Percentiles rank a stretch among this genome's conserved stretches.
These are phyloP conservation scores for Phymorhynchus buccinoides DNA, from an alignment of 1,140 invertebrate species.

Conservation along the genomic window DNA sequence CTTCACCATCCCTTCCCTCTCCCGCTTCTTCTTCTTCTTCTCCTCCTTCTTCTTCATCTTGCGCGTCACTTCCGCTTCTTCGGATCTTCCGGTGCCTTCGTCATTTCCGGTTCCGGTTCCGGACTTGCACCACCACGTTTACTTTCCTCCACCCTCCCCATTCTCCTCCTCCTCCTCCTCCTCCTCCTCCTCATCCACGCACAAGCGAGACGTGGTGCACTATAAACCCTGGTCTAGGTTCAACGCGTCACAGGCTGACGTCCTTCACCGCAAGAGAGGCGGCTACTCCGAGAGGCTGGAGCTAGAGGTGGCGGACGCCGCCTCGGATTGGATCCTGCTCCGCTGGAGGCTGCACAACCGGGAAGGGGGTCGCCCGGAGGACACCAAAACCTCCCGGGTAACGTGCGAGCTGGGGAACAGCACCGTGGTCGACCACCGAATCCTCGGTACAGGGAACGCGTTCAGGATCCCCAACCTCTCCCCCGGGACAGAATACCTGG, in stretches of 20 bases:
- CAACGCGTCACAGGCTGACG: neutral
- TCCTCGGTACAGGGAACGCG: neutral
- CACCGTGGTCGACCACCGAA: neutral
- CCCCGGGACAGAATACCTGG: slow-evolving; percentile 23
- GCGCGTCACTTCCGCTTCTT: neutral
- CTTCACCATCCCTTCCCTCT: neutral
- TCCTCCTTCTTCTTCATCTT: neutral
- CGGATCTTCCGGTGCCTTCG: neutral
- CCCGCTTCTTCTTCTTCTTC: neutral
- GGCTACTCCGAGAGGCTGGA: slow-evolving; percentile 14
- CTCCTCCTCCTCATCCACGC: no score
- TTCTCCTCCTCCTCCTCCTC: no score
- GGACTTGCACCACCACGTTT: neutral
- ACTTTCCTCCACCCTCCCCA: no score
- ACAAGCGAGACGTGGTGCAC: neutral
- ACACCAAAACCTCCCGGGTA: neutral
- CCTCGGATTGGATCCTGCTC: slow-evolving; percentile 17
- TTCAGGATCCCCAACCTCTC: slow-evolving; percentile 27
- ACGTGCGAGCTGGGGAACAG: neutral
- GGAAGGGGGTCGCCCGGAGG: neutral
- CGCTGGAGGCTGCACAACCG: slow-evolving; percentile 17
- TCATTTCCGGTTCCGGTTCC: neutral
- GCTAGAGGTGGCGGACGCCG: neutral
- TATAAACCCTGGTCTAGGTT: neutral
- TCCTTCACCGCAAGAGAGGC: neutral